phyloP scores from a whole-genome alignment of 2,888 invertebrate species.

The Leucozona laternaria region DNA sequence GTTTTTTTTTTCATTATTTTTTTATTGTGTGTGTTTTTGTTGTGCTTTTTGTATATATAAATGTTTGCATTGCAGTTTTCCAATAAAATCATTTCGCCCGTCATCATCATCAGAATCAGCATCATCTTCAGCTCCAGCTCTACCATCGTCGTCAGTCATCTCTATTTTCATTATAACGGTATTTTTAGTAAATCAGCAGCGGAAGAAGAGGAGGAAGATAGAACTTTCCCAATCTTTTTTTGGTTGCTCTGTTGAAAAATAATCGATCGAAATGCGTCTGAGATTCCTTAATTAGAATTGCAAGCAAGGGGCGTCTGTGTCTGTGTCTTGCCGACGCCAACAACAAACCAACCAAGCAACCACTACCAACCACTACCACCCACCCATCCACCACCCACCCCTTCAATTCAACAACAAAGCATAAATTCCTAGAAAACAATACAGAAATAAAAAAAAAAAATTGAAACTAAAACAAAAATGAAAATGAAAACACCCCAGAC shows the following conservation, averaged over 20 bases:
- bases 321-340: slow-evolving; percentile 34
- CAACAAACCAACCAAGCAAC: not conserved
- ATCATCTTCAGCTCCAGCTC: not conserved
- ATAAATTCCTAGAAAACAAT: slow-evolving; percentile 37
- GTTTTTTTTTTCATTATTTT: too few relatives aligned
- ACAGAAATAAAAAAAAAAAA: slow-evolving; percentile 10
- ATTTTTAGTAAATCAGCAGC: not conserved
- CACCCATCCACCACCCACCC: not conserved
- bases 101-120: slow-evolving; percentile 23
- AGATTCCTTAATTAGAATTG: slow-evolving; percentile 69
- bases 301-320: slow-evolving; percentile 66
- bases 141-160: slow-evolving; percentile 40
- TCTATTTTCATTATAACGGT: slow-evolving; percentile 39
- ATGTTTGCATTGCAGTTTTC: slow-evolving; percentile 39
- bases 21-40: slow-evolving; percentile 8
- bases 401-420: slow-evolving; percentile 57
- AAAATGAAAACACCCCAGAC: slow-evolving; percentile 68
- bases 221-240: slow-evolving; percentile 16
- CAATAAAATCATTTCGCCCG: slow-evolving; percentile 38
- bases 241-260: slow-evolving; percentile 13
- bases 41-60: not conserved
- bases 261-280: slow-evolving; percentile 75
- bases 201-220: not conserved
- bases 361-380: not conserved
- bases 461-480: slow-evolving; percentile 46